Evolutionary conservation across 2,797 vertebrate species (phyloP).

Genomic region (Myotis vivesi): DNA sequence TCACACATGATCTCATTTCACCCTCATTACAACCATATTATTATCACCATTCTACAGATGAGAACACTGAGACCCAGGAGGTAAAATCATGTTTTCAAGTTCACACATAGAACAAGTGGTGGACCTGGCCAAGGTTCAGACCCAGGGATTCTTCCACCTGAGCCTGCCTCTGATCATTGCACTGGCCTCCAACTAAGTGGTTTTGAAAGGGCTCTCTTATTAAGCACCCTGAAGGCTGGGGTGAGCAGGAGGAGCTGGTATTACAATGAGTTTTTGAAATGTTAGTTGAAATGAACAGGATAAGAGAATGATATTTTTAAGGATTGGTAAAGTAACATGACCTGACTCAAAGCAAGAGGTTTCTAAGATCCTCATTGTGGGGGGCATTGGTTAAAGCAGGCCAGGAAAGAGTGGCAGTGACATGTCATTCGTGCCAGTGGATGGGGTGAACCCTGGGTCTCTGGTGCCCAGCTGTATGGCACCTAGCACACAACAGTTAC

Average conservation of each 20-base stretch:
- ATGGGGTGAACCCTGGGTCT: not conserved
- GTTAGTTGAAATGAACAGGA: not conserved
- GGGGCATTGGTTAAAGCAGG: not conserved
- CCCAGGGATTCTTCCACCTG: not conserved
- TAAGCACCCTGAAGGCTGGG: not conserved
- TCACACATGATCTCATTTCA: not conserved
- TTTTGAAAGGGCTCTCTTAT: not conserved
- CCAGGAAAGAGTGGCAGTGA: not conserved
- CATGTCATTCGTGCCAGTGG: not conserved
- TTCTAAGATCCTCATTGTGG: not conserved
- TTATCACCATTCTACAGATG: not conserved
- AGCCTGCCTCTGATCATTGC: not conserved
- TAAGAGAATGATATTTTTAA: not conserved
- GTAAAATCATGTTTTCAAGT: not conserved
- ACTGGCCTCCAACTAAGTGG: not conserved
- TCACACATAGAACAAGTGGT: not conserved
- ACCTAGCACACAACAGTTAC: not conserved
- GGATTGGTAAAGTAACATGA: not conserved
- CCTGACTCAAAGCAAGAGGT: not conserved
- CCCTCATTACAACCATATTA: not conserved
- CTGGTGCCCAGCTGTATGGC: not conserved
- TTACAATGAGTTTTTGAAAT: conserved; percentile 18
- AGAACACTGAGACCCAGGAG: not conserved
- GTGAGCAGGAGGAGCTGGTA: not conserved
- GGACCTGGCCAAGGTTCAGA: not conserved